Evolutionary conservation across 1,140 invertebrate genomes (phyloP).

Genomic region (Drosophila lacteicornis): DNA sequence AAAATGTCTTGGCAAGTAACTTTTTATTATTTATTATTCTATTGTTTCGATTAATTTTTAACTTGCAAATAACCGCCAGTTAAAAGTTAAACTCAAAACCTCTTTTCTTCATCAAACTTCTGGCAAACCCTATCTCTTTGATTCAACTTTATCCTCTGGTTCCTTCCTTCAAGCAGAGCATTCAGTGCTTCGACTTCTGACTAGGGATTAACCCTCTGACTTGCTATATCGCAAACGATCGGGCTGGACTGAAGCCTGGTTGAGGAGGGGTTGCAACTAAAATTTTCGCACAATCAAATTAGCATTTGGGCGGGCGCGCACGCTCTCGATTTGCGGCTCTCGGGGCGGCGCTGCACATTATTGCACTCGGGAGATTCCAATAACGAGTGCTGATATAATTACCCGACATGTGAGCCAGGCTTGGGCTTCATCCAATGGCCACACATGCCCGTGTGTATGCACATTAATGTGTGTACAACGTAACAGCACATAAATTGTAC

Average conservation of each 20-base stretch:
- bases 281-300: constrained; percentile 53
- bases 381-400: constrained; percentile 70
- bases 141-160: too few species aligned
- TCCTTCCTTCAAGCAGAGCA: background rate
- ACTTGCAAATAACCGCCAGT: too few species aligned
- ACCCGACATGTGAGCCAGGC: constrained; percentile 47
- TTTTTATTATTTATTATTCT: background rate
- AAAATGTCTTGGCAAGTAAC: too few species aligned
- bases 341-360: constrained; percentile 27
- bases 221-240: background rate
- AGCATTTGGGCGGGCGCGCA: constrained; percentile 41
- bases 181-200: background rate
- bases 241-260: background rate
- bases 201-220: background rate
- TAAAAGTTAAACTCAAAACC: background rate
- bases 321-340: constrained; percentile 37
- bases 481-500: constrained; percentile 42
- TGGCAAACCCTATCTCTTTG: too few species aligned
- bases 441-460: constrained; percentile 16
- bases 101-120: too few species aligned
- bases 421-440: background rate
- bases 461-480: constrained; percentile 29
- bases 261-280: background rate
- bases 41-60: background rate
- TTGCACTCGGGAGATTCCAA: constrained; percentile 63